Base-by-base conservation (phyloP, 1,140 invertebrate species). In the Brachionus rotundiformis region DNA sequence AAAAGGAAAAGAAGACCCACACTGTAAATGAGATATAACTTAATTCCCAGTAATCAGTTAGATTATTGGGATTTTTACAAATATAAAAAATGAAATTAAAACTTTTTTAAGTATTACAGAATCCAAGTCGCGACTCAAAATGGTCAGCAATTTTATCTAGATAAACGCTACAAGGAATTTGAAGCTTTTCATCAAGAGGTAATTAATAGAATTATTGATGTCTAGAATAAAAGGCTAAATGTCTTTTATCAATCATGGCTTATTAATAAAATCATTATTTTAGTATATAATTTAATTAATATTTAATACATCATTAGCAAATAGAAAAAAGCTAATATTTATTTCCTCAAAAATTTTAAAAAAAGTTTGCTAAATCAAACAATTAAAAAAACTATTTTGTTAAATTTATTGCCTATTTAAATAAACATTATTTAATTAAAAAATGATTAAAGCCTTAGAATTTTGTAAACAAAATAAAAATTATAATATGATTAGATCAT, bases 161-260 rank as follows among this genome's bases (percentile, higher is more conserved):
- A 73, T 31, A 73, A 73, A 73, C 36, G 68, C 7, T 73, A 44
- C 39, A 73, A 73, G 36, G 68, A 73, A 13, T 73, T 73, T 44
- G 68, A 73, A 73, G 33, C 13, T 7, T 73, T 73, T 25, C 68
- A 73, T 41, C 44, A 39, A 44, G 68, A 73, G 36, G 68, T 73
- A 73, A 44, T 23, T 63, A 13, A 25, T 29, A 23, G 27, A 23
- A 13, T 23, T 11, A 63, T 16, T 59, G 1, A n/a, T 23, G 49
- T 59, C 10, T 59, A 59, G 6, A 23, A n/a, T n/a, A n/a, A n/a
- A n/a, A n/a, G n/a, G n/a, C n/a, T n/a, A n/a, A n/a, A n/a, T n/a
- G n/a, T n/a, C n/a, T n/a, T n/a, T n/a, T n/a, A n/a, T n/a, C n/a
- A n/a, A n/a, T n/a, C n/a, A n/a, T n/a, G n/a, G n/a, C n/a, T n/a